A percentile compares a stretch with the other conserved stretches of the same genome.
phyloP scores from a whole-genome alignment of 23 tunicate species.

The Ascidia mentula region DNA sequence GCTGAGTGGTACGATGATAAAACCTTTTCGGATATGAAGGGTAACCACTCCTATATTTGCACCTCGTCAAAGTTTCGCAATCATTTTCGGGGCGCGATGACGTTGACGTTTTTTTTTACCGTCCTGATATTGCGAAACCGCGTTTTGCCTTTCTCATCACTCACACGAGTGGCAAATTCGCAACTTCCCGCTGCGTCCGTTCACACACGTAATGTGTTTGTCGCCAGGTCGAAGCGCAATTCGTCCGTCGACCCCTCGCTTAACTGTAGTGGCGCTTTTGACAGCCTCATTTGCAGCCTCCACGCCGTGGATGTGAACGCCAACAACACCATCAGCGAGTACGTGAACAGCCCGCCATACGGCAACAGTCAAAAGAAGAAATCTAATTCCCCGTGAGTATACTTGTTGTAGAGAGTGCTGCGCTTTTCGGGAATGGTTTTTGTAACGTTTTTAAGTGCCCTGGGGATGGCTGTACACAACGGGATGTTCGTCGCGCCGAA shows the following conservation, averaged over 20 bases:
- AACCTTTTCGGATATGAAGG: no score
- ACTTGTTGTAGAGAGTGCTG: neutral
- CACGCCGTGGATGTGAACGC: slow-evolving; percentile 10
- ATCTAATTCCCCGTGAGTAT: slow-evolving; percentile 18
- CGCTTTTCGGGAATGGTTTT: neutral
- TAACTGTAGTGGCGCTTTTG: slow-evolving; percentile 6
- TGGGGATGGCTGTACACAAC: neutral
- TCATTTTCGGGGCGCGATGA: no score
- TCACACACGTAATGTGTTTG: neutral
- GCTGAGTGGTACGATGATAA: no score
- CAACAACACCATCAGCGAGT: slow-evolving; percentile 12
- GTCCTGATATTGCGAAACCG: no score
- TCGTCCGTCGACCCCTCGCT: slow-evolving; percentile 28
- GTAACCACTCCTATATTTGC: no score
- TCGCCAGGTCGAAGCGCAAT: slow-evolving; percentile 33
- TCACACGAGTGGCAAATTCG: no score
- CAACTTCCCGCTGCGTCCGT: no score
- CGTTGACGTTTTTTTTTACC: no score
- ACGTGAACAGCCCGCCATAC: slow-evolving; percentile 18
- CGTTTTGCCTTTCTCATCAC: no score
- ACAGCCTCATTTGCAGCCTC: slow-evolving; percentile 3
- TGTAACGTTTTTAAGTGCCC: slow-evolving; percentile 4
- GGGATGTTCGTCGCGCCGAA: slow-evolving; percentile 5
- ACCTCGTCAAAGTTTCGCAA: no score
- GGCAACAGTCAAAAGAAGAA: neutral